Evolutionary conservation across 2,113 vertebrate genomes (phyloP).

Genomic region (Spheniscus mendiculus): DNA sequence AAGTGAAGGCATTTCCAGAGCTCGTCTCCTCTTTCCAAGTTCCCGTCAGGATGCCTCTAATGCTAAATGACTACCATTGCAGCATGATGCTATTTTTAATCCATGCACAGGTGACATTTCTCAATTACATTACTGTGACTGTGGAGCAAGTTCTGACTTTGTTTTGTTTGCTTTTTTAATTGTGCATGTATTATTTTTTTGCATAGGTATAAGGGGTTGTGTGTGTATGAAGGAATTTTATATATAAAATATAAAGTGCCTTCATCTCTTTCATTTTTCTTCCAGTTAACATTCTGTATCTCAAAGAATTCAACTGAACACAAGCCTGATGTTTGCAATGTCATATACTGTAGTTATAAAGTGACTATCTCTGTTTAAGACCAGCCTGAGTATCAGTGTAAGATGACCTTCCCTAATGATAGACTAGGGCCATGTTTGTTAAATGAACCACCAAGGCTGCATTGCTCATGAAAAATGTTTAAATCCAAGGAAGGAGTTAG

Average conservation of each 20-base stretch:
- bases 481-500: neutral
- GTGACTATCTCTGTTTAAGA: neutral
- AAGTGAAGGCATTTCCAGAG: neutral
- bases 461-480: neutral
- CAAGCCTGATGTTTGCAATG: neutral
- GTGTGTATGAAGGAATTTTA: neutral
- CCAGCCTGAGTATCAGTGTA: rapidly evolving
- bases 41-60: neutral
- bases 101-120: neutral
- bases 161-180: neutral
- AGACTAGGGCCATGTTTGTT: neutral
- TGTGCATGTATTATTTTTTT: rapidly evolving
- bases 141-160: neutral
- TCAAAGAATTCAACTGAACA: neutral
- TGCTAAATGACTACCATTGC: neutral
- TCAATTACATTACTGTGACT: neutral
- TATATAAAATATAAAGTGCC: neutral
- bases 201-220: rapidly evolving
- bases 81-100: neutral
- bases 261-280: neutral
- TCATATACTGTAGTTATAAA: neutral
- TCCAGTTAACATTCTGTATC: neutral
- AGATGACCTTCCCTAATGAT: neutral
- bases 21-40: neutral
- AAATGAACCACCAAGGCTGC: neutral